Base-by-base conservation (phyloP, 2,113 vertebrate genomes). In the Psilopsiagon aymara region DNA sequence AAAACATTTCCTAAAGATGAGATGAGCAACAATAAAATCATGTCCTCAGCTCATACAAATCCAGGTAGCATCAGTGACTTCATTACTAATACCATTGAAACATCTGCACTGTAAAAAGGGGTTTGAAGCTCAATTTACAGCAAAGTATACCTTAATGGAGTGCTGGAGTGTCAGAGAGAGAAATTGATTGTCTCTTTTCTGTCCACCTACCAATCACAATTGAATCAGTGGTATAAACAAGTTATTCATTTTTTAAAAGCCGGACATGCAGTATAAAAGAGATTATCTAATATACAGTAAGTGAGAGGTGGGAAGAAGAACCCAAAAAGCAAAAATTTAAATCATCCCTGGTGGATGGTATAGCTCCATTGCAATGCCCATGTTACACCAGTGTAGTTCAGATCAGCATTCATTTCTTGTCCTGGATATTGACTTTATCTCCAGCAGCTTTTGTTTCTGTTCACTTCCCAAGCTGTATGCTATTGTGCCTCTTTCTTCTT, bases 381-480 rank as follows among this genome's bases (percentile, higher is more conserved):
- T 0, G 0, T 90, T 91, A 47, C 73, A 64, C n/a, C 39, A 5
- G 12, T 13, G 60, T 66, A 43, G 21, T 67, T 85, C 52, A 91
- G 78, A 68, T 82, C 55, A 84, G 71, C 62, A 77, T 92, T 86
- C 52, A 17, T 24, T 81, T 55, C 29, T 82, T 94, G 53, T 88
- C 74, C 52, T 67, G 71, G 57, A 89, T 78, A 64, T n/a, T 81
- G 63, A 82, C 62, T 97, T 94, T 92, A 37, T 96, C 74, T 94
- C 92, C 81, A 64, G 76, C 86, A 77, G 88, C 39, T 95, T 95
- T 88, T 90, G 53, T 93, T 96, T 91, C 57, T 92, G 18, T 78
- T 92, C 67, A 46, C 53, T 81, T 90, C 33, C 62, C 67, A 57
- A 79, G 55, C 57, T 86, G 41, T 53, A 67, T 86, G 35, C 75